Conservation (phyloP, 2,888 invertebrate species). For the Acheta domesticus region DNA sequence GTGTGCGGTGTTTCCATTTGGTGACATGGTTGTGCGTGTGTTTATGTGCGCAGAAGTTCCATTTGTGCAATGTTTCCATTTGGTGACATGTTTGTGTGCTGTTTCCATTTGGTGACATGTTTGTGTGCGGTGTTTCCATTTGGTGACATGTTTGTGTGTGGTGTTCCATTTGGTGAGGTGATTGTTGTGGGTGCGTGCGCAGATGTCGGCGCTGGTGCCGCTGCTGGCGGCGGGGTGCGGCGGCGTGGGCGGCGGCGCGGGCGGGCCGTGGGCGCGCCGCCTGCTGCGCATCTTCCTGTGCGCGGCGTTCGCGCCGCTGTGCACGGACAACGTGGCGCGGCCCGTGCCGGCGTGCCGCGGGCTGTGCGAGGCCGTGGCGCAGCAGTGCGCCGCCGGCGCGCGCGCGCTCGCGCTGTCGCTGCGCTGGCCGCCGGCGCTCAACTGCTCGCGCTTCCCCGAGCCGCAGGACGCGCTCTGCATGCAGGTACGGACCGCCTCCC, state of each 20-base stretch:
- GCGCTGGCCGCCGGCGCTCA: constrained; percentile 67
- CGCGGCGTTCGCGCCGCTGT: constrained; percentile 86
- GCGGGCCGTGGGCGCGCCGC: constrained; percentile 41
- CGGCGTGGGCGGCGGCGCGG: too few species aligned
- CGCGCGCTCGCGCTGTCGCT: constrained; percentile 57
- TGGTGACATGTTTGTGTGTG: too few species aligned
- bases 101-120: too few species aligned
- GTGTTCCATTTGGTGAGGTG: too few species aligned
- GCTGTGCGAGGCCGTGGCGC: constrained; percentile 69
- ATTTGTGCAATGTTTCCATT: too few species aligned
- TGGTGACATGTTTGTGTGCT: too few species aligned
- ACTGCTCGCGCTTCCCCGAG: constrained; percentile 77
- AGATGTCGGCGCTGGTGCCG: constrained; percentile 68
- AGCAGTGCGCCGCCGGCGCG: constrained; percentile 57
- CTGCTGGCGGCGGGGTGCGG: constrained; percentile 53
- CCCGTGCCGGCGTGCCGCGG: constrained; percentile 83
- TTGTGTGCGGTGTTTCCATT: too few species aligned
- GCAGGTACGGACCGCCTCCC: constrained; percentile 51
- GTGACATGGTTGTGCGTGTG: too few species aligned
- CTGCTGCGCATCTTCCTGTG: constrained; percentile 84
- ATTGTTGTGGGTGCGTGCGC: constrained; percentile 47
- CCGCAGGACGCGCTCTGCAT: constrained; percentile 72
- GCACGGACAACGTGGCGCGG: constrained; percentile 80
- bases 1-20: too few species aligned
- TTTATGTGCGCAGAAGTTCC: too few species aligned